Evolutionary conservation across 2,888 invertebrate species (phyloP).

Genomic region (Seira musarum): DNA sequence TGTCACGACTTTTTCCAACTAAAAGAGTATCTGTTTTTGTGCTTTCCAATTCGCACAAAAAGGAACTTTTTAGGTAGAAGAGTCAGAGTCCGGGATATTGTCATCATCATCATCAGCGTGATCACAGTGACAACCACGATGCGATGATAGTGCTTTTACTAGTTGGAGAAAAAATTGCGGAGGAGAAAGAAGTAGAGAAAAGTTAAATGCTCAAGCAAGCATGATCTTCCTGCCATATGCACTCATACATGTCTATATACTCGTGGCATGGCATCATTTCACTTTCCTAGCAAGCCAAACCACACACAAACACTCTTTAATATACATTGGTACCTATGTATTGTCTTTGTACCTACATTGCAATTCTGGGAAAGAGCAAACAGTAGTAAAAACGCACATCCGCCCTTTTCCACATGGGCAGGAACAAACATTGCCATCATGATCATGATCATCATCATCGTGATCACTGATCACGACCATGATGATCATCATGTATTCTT

Average conservation of each 20-base stretch:
- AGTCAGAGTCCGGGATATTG: not conserved
- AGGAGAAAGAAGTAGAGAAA: conserved; percentile 16
- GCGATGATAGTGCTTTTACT: conserved; percentile 25
- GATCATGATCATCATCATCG: not conserved
- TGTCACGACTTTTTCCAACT: too few species aligned
- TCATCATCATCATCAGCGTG: conserved; percentile 6
- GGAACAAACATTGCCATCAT: conserved; percentile 53
- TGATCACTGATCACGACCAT: too few species aligned
- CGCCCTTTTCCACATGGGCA: conserved; percentile 15
- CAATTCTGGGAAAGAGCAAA: conserved; percentile 28
- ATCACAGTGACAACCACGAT: conserved; percentile 2
- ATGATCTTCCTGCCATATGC: conserved; percentile 32
- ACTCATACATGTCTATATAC: conserved; percentile 11
- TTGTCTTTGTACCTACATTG: too few species aligned
- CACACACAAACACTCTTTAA: too few species aligned
- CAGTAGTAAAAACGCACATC: conserved; percentile 18
- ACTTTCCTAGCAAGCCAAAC: too few species aligned
- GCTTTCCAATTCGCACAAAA: too few species aligned
- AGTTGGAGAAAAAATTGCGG: too few species aligned
- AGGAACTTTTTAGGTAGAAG: not conserved
- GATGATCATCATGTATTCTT: too few species aligned
- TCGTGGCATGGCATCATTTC: too few species aligned
- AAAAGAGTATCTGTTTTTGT: too few species aligned
- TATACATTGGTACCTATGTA: too few species aligned
- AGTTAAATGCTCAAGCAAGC: conserved; percentile 27